Evolutionary conservation across 2,888 invertebrate species (phyloP), one percentile per base, ranked within the genome.

Genomic region (Geotrupes spiniger): DNA sequence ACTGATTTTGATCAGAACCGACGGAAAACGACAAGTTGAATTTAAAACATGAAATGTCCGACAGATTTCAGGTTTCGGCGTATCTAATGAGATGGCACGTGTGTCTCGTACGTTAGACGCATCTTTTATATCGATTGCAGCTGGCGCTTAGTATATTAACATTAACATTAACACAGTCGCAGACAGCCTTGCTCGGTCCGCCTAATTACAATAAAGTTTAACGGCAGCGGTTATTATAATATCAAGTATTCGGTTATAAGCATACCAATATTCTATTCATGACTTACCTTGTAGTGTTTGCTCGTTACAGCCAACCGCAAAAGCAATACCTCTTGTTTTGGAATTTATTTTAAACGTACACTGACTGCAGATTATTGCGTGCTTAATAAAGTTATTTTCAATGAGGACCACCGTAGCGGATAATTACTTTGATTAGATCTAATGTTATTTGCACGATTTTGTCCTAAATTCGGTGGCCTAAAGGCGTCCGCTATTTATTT

Each of bases 41-140:
- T n/a, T n/a, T n/a, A n/a, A 46, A 40, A 41, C 16, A 27, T 26
- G 16, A 11, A 26, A 29, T 14, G 9, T 28, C 29, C 17, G 17
- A 28, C 25, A 12, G 11, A 37, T 37, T 40, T 46, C 36, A 27
- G 27, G 46, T 46, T 21, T 28, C 40, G 41, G 33, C 40, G 41
- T 21, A 17, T 16, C 41, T 46, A 46, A 46, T 33, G 33, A 33
- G 33, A 33, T 46, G 46, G 41, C 46, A 46, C 46, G 46, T 39
- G 46, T 41, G 46, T 17, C 21, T 25, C 36, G 40, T 46, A 46
- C 46, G 46, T 36, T 41, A 46, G 41, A 16, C 12, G 40, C 41
- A 46, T 46, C 46, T 46, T 46, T 46, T 41, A 46, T 46, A 41
- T 36, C 46, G 36, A 39, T 46, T 41, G 46, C 46, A 46, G 46